Base-by-base conservation (phyloP, 1,140 invertebrate genomes). In the Drosophila chauvacae region DNA sequence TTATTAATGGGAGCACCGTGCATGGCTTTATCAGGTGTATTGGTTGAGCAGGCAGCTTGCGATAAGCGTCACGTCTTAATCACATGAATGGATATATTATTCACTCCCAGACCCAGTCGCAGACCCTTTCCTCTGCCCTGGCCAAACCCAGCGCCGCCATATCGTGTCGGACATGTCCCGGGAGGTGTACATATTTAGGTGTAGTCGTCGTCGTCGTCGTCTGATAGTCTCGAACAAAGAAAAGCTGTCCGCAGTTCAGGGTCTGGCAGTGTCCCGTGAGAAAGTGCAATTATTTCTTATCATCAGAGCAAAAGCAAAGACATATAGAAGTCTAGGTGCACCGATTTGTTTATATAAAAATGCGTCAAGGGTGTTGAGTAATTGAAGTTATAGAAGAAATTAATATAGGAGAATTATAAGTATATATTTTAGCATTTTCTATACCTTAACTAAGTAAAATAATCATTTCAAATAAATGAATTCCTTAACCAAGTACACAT, bases 71-170 rank as follows among this genome's bases (percentile, higher is more conserved):
- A 77, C 73, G 75, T 69, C 63, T 62, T 69, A 77, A 77, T 78
- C 82, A 81, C 82, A 81, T 85, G 82, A 56, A 81, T 79, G 60
- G 64, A 75, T 71, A 73, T 83, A 70, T 68, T 41, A 50, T 56
- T 63, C 45, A 41, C 42, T 10, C 30, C 7, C 33, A 37, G 18
- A 23, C 51, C 18, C 7, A 23, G 50, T 5, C 26, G 9, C 14
- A 7, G 37, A 39, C 37, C 47, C 20, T 4, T 20, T 11, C 44
- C 61, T 14, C n/a, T n/a, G 16, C n/a, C 26, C 50, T 30, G 14
- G 35, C 10, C 39, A 16, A 10, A 26, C 20, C 23, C 51, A 58
- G 30, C 18, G 60, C 62, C 45, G 50, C 62, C 56, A 59, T 47
- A 48, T 75, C 77, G 58, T 73, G 63, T 85, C 64, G 73, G 77